Conservation (phyloP, 2,797 vertebrate species). For the Centropyge bicolor region DNA sequence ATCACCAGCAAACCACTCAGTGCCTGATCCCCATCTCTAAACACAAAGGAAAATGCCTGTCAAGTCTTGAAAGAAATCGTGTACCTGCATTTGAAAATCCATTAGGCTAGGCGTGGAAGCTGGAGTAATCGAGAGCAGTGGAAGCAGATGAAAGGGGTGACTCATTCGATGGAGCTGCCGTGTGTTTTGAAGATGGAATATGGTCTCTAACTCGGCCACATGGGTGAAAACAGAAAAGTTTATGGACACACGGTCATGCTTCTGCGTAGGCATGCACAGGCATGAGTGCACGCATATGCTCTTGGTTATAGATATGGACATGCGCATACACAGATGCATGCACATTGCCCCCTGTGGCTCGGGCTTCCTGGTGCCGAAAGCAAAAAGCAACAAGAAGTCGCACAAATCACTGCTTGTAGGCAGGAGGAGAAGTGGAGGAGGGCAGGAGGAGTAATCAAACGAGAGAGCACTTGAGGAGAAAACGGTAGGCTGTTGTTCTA, state of each 20-base stretch:
- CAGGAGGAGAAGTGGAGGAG: constrained; percentile 52
- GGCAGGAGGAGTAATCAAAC: constrained; percentile 70
- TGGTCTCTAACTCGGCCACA: constrained; percentile 62
- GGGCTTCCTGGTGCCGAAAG: constrained; percentile 55
- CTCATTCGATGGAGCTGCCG: constrained; percentile 68
- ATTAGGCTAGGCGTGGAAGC: constrained; percentile 79
- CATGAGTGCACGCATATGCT: constrained; percentile 31
- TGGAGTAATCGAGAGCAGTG: constrained; percentile 71
- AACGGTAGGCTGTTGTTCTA: constrained; percentile 63
- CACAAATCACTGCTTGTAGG: constrained; percentile 60
- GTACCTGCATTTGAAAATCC: constrained; percentile 85
- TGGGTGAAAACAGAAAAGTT: constrained; percentile 68
- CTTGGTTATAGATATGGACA: constrained; percentile 19
- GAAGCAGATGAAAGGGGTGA: constrained; percentile 81
- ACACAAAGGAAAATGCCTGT: constrained; percentile 81
- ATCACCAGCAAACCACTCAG: constrained; percentile 76
- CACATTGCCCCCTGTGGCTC: constrained; percentile 54
- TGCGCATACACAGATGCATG: constrained; percentile 37
- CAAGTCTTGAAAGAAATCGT: constrained; percentile 81
- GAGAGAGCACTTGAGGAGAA: constrained; percentile 70
- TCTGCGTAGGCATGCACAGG: constrained; percentile 52
- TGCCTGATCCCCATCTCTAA: constrained; percentile 76
- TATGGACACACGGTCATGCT: constrained; percentile 50
- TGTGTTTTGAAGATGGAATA: constrained; percentile 76
- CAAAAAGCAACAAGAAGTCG: constrained; percentile 65